Percentiles rank a stretch among this genome's conserved stretches.
These are phyloP conservation scores for Diuraphis noxia DNA, from an alignment of 1,140 invertebrate genomes.

Conservation along the genomic window DNA sequence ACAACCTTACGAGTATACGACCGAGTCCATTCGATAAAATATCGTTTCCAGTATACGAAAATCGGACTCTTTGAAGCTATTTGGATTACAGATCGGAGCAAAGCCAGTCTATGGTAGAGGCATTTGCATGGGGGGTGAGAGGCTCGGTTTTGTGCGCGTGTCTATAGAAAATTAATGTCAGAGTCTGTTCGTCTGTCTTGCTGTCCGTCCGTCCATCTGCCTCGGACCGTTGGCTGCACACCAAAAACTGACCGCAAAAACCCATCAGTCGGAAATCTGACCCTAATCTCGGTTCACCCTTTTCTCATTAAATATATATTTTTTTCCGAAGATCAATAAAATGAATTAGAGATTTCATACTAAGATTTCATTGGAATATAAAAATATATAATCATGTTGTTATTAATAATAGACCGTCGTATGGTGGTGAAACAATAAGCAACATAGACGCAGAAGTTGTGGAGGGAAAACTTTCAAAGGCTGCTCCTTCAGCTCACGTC, in stretches of 20 bases:
- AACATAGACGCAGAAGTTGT: too few relatives aligned
- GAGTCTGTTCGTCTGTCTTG: conserved; percentile 26
- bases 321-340: conserved; percentile 5
- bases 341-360: background rate
- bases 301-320: background rate
- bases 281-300: conserved; percentile 23
- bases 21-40: background rate
- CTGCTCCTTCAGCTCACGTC: background rate
- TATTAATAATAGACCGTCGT: background rate
- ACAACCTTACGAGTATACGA: background rate
- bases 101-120: background rate
- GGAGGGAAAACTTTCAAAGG: background rate
- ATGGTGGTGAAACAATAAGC: background rate
- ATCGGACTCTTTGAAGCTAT: conserved; percentile 22
- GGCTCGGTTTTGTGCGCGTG: background rate
- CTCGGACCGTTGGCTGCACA: conserved; percentile 35
- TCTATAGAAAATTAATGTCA: conserved; percentile 44
- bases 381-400: background rate
- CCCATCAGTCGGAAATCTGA: conserved; percentile 28
- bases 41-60: conserved; percentile 18
- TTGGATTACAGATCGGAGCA: background rate
- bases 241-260: conserved; percentile 33
- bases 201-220: conserved; percentile 15
- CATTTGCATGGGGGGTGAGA: background rate
- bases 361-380: background rate